Evolutionary conservation across 2,113 vertebrate species (phyloP).

Genomic region (Microcebus griseorufus): DNA sequence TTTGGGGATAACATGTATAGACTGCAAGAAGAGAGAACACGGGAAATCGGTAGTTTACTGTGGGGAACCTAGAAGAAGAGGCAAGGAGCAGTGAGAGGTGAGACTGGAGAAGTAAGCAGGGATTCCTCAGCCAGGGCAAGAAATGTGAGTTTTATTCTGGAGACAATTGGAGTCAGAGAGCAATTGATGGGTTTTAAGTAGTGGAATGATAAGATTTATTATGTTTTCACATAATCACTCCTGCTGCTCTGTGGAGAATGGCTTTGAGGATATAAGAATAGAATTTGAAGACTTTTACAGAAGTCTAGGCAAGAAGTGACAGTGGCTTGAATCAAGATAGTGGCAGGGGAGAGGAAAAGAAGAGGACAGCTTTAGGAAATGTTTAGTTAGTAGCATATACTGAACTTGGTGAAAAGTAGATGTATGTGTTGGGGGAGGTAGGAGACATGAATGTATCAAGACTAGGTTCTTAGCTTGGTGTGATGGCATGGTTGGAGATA

Average conservation of each 20-base stretch:
- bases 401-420: conserved; percentile 21
- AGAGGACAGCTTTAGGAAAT: conserved; percentile 7
- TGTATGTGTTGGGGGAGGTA: background rate
- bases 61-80: background rate
- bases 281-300: conserved; percentile 3
- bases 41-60: background rate
- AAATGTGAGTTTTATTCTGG: conserved; percentile 19
- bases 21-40: background rate
- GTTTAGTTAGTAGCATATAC: background rate
- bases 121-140: background rate
- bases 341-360: background rate
- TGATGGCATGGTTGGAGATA: background rate
- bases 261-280: conserved; percentile 22
- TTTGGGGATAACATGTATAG: background rate
- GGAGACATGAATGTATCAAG: background rate
- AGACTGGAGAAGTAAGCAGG: background rate
- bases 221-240: background rate
- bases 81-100: background rate
- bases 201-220: background rate
- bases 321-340: background rate
- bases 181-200: conserved; percentile 22
- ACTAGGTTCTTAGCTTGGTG: background rate
- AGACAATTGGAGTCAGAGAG: background rate
- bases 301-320: background rate
- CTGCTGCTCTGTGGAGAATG: background rate